Percentiles rank a stretch among this genome's conserved stretches.
Evolutionary conservation across 2,888 invertebrate species (phyloP).

Genomic region (Neoascia interrupta): DNA sequence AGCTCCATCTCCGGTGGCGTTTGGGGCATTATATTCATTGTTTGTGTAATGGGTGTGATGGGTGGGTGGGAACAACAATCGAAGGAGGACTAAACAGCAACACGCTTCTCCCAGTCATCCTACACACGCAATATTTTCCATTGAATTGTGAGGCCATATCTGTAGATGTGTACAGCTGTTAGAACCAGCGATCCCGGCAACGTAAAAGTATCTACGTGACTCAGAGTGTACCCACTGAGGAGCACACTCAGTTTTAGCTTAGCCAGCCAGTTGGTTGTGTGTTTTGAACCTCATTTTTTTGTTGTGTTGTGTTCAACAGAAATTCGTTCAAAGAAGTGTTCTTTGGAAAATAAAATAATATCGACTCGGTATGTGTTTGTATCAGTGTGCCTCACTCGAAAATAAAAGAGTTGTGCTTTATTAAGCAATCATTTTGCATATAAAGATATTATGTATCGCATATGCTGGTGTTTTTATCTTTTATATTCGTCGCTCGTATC

Average conservation of each 20-base stretch:
- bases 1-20: slow-evolving; percentile 16
- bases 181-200: slow-evolving; percentile 60
- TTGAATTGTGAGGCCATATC: slow-evolving; percentile 11
- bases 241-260: slow-evolving; percentile 34
- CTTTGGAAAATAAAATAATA: slow-evolving; percentile 33
- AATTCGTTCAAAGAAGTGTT: slow-evolving; percentile 62
- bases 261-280: slow-evolving; percentile 37
- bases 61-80: slow-evolving; percentile 20
- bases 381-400: not conserved
- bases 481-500: slow-evolving; percentile 54
- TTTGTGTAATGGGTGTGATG: slow-evolving; percentile 35
- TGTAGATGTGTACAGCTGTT: slow-evolving; percentile 38
- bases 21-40: slow-evolving; percentile 39
- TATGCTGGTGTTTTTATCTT: slow-evolving; percentile 34
- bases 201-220: slow-evolving; percentile 63
- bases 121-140: slow-evolving; percentile 57
- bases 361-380: not conserved
- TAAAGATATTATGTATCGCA: slow-evolving; percentile 36
- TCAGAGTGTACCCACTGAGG: slow-evolving; percentile 53
- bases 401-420: slow-evolving; percentile 46
- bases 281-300: slow-evolving; percentile 50
- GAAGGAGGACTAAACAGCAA: slow-evolving; percentile 22
- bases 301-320: slow-evolving; percentile 24
- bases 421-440: slow-evolving; percentile 63
- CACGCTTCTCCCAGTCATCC: slow-evolving; percentile 20